Evolutionary conservation across 2,888 invertebrate genomes (phyloP).

Genomic region (Rotaria magnacalcarata): DNA sequence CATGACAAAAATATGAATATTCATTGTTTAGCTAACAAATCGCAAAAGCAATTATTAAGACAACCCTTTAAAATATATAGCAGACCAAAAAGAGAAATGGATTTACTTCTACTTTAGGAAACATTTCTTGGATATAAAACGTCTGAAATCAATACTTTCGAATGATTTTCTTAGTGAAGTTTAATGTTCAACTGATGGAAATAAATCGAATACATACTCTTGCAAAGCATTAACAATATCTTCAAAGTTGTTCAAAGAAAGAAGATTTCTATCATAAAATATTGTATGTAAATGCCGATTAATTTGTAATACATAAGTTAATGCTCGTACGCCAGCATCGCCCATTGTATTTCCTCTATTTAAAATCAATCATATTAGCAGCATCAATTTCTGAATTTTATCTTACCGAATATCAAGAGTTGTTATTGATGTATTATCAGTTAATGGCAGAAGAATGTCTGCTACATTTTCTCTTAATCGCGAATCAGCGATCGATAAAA

Average conservation of each 20-base stretch:
- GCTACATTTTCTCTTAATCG: neutral
- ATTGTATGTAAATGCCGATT: conserved; percentile 81
- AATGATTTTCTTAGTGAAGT: too few relatives aligned
- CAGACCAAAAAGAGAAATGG: too few relatives aligned
- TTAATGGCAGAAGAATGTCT: conserved; percentile 64
- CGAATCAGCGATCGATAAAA: neutral
- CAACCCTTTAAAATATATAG: too few relatives aligned
- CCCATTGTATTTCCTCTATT: conserved; percentile 64
- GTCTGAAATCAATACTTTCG: too few relatives aligned
- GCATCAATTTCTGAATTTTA: neutral
- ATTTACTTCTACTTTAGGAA: too few relatives aligned
- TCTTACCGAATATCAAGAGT: conserved; percentile 65
- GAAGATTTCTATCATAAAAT: conserved; percentile 80
- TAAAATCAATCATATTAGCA: neutral
- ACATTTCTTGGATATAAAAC: too few relatives aligned
- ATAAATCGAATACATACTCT: conserved; percentile 60
- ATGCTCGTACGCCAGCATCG: conserved; percentile 82
- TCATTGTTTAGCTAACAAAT: too few relatives aligned
- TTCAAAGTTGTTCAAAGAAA: conserved; percentile 78
- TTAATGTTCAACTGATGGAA: neutral
- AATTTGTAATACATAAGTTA: conserved; percentile 89
- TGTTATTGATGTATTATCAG: conserved; percentile 74
- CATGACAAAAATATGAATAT: too few relatives aligned
- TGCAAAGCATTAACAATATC: conserved; percentile 86
- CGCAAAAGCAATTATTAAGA: too few relatives aligned